Evolutionary conservation across 2,888 invertebrate genomes (phyloP), one percentile per base, ranked within the genome.

Genomic region (Machimus rusticus): DNA sequence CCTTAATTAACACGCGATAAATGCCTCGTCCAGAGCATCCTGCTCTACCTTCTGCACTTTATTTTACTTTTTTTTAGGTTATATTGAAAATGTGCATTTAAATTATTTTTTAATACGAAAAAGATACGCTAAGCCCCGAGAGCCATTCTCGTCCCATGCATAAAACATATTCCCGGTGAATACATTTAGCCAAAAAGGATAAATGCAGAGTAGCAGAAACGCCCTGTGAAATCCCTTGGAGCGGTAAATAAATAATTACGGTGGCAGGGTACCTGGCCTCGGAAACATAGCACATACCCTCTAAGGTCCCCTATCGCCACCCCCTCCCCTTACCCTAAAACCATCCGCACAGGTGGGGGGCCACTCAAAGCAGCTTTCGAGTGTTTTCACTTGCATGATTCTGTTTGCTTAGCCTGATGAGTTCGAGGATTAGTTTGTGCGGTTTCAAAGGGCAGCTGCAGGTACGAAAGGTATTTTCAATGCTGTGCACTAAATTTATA

Each of bases 341-440:
- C 74, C 12, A n/a, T 74, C 31, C 74, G 34, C 28, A 34, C 77
- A 77, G 77, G 43, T 43, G 28, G 31, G 34, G 76, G 37, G 76
- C 82, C 57, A 57, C 51, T 57, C 39, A 66, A 46, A 74, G 74
- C 39, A 74, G 66, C 37, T 85, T 85, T 85, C 85, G 74, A 85
- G 85, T 85, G 85, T 77, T 77, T 86, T 86, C 86, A n/a, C 86
- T 86, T 86, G 46, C 86, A 86, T 77, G 51, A 86, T 86, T 79
- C 86, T 87, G 87, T 88, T 88, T 88, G 88, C 87, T 86, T 82
- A 88, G 74, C 79, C 76, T 88, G 88, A 88, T 88, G 88, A 88
- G 87, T 88, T 87, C 76, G 66, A 82, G 57, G 78, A 86, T 86
- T 86, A 78, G 57, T 86, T 86, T 66, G 55, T 66, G 77, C 23